Evolutionary conservation across 2,888 invertebrate genomes (phyloP).

Genomic region (Heliconius hortense): DNA sequence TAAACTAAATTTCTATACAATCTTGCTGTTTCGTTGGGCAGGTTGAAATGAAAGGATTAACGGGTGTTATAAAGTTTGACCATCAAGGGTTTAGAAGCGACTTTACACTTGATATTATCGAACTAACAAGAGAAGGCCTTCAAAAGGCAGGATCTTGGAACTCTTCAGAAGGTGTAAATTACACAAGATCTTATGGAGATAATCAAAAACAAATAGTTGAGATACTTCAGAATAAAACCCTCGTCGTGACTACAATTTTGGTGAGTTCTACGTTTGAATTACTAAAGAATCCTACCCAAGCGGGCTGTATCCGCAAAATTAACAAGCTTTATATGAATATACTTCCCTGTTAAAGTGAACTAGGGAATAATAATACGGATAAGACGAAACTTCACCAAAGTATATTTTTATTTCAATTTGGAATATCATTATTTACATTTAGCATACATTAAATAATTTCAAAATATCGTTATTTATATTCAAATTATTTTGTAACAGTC

Average conservation of each 20-base stretch:
- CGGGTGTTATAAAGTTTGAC: constrained; percentile 96
- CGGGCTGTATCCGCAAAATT: constrained; percentile 26
- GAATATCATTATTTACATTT: neutral
- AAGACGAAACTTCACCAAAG: neutral
- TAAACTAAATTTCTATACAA: constrained; percentile 6
- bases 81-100: constrained; percentile 96
- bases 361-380: constrained; percentile 25
- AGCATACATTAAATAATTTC: neutral
- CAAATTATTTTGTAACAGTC: neutral
- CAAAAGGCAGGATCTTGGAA: constrained; percentile 95
- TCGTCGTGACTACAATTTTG: constrained; percentile 94
- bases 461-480: neutral
- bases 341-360: constrained; percentile 27
- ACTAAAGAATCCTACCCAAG: constrained; percentile 25
- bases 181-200: constrained; percentile 92
- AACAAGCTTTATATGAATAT: constrained; percentile 24
- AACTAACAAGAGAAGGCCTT: constrained; percentile 91
- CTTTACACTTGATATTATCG: constrained; percentile 95
- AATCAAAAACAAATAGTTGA: constrained; percentile 94
- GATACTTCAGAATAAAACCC: constrained; percentile 94
- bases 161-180: constrained; percentile 93
- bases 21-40: constrained; percentile 59
- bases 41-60: constrained; percentile 96
- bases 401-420: constrained; percentile 12
- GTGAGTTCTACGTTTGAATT: constrained; percentile 78